phyloP scores from a whole-genome alignment of 1,140 invertebrate species.

The Lepidurus apus region DNA sequence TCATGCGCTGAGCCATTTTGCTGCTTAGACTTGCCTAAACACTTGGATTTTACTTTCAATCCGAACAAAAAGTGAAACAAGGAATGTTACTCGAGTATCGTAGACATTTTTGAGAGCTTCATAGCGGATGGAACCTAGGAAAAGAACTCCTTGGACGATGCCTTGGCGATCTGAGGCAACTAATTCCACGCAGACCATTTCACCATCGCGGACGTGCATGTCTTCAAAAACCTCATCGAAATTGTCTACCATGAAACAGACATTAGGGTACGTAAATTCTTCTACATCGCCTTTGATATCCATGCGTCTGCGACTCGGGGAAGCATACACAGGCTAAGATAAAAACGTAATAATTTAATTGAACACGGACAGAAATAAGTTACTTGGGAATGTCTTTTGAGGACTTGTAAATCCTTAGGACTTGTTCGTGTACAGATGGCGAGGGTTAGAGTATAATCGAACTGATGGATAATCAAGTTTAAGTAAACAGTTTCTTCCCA shows the following conservation, averaged over 20 bases:
- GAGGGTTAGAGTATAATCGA: slow-evolving; percentile 94
- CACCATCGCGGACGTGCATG: slow-evolving; percentile 90
- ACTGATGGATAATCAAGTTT: slow-evolving; percentile 96
- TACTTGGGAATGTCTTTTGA: slow-evolving; percentile 86
- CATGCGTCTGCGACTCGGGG: slow-evolving; percentile 91
- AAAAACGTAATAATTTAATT: slow-evolving; percentile 14
- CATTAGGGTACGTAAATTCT: slow-evolving; percentile 97
- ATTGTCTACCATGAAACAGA: slow-evolving; percentile 98
- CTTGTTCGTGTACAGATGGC: slow-evolving; percentile 96
- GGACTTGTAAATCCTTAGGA: slow-evolving; percentile 89
- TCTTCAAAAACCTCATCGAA: slow-evolving; percentile 98
- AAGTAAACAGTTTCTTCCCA: slow-evolving; percentile 99
- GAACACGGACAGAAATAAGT: slow-evolving; percentile 22
- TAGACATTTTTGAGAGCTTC: slow-evolving; percentile 95
- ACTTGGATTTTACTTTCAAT: slow-evolving; percentile 37
- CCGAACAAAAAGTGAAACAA: background rate
- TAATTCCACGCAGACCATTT: slow-evolving; percentile 97
- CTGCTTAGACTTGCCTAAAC: slow-evolving; percentile 84
- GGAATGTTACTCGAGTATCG: slow-evolving; percentile 76
- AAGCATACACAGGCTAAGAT: slow-evolving; percentile 81
- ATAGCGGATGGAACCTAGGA: slow-evolving; percentile 93
- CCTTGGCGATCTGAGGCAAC: slow-evolving; percentile 81
- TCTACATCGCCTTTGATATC: slow-evolving; percentile 96
- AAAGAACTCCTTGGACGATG: slow-evolving; percentile 82
- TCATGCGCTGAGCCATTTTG: slow-evolving; percentile 93